Evolutionary conservation across 2,888 invertebrate genomes (phyloP).

Genomic region (Tetrapedia diversipes): DNA sequence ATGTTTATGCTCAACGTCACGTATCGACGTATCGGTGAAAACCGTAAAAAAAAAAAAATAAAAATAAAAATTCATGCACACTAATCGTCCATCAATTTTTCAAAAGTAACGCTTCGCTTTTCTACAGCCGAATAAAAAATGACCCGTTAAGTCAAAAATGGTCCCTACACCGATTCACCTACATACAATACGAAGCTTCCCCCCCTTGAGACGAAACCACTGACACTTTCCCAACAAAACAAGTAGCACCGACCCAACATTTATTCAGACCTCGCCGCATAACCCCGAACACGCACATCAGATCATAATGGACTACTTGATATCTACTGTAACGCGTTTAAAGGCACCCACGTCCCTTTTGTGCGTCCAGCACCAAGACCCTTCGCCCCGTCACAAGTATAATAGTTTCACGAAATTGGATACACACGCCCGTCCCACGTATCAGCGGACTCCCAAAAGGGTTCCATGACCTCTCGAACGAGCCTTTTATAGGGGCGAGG

Average conservation of each 20-base stretch:
- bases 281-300: constrained; percentile 28
- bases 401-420: constrained; percentile 68
- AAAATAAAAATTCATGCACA: no score
- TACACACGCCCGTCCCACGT: constrained; percentile 58
- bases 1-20: no score
- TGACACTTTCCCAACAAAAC: not conserved
- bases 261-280: not conserved
- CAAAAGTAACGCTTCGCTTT: no score
- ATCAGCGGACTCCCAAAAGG: constrained; percentile 43
- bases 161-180: no score
- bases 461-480: constrained; percentile 65
- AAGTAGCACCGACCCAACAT: not conserved
- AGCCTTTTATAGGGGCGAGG: constrained; percentile 42
- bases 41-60: no score
- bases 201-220: not conserved
- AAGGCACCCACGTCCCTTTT: constrained; percentile 32
- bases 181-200: no score
- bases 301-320: constrained; percentile 33
- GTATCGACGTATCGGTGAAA: no score
- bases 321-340: constrained; percentile 17
- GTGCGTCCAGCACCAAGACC: not conserved
- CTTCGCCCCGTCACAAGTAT: constrained; percentile 9
- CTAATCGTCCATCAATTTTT: no score
- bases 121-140: no score
- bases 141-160: no score